These are phyloP conservation scores for Oenanthe melanoleuca DNA, from an alignment of 2,113 vertebrate genomes.

Conservation along the genomic window DNA sequence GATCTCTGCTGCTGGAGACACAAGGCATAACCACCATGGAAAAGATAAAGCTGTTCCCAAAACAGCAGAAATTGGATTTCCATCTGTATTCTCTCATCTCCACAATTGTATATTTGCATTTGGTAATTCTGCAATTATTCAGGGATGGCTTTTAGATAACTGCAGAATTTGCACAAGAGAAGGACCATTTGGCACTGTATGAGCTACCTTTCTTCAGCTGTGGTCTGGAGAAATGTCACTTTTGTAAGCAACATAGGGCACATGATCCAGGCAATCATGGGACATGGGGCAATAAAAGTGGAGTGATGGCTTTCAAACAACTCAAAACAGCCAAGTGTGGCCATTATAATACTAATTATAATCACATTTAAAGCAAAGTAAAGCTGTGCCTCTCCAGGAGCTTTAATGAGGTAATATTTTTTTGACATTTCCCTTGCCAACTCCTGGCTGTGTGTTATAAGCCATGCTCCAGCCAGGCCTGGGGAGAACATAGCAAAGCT, in stretches of 20 bases:
- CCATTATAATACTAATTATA: neutral
- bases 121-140: neutral
- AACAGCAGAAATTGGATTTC: neutral
- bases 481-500: neutral
- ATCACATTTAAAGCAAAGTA: neutral
- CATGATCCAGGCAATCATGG: neutral
- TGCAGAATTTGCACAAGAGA: neutral
- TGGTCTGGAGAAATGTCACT: neutral
- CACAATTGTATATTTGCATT: rapidly evolving
- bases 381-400: neutral
- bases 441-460: neutral
- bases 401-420: neutral
- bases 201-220: neutral
- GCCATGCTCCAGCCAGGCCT: neutral
- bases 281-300: neutral
- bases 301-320: neutral
- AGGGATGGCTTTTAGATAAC: neutral
- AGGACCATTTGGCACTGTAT: neutral
- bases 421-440: neutral
- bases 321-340: neutral
- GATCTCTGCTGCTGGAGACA: neutral
- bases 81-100: neutral
- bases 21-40: neutral
- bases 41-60: neutral
- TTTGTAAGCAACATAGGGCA: neutral